A percentile compares a stretch with the other conserved stretches of the same genome.
These are phyloP conservation scores for Labeo rohita DNA, from an alignment of 2,113 vertebrate genomes.

Conservation along the genomic window DNA sequence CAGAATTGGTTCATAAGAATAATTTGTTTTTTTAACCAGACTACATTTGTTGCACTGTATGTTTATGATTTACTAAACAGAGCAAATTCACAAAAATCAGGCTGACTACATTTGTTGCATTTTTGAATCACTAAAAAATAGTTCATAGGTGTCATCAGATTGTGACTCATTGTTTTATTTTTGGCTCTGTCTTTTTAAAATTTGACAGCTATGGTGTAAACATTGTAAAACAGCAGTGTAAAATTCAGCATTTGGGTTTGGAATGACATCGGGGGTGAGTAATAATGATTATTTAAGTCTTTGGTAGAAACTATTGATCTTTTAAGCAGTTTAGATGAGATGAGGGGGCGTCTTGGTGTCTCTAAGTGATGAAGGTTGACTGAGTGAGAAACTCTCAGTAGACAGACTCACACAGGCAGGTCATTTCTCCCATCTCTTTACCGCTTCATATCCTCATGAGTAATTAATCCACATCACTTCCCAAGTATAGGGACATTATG, in stretches of 20 bases:
- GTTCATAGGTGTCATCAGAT: no score
- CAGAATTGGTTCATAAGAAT: background rate
- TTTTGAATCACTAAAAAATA: no score
- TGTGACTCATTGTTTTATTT: background rate
- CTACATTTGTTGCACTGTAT: no score
- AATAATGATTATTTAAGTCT: background rate
- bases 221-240: background rate
- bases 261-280: background rate
- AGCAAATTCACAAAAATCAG: no score
- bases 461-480: conserved; percentile 54
- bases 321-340: background rate
- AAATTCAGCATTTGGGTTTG: background rate
- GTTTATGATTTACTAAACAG: no score
- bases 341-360: background rate
- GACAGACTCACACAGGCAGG: conserved; percentile 1
- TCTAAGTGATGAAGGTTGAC: background rate
- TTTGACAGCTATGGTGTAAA: background rate
- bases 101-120: background rate
- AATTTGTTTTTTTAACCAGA: no score
- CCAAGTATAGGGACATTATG: conserved; percentile 43
- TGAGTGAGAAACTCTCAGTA: conserved; percentile 13
- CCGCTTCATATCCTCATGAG: background rate
- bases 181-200: background rate
- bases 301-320: background rate
- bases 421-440: conserved; percentile 1